Base-by-base conservation (phyloP, 1,140 invertebrate genomes). In the Phenacoccus solenopsis region DNA sequence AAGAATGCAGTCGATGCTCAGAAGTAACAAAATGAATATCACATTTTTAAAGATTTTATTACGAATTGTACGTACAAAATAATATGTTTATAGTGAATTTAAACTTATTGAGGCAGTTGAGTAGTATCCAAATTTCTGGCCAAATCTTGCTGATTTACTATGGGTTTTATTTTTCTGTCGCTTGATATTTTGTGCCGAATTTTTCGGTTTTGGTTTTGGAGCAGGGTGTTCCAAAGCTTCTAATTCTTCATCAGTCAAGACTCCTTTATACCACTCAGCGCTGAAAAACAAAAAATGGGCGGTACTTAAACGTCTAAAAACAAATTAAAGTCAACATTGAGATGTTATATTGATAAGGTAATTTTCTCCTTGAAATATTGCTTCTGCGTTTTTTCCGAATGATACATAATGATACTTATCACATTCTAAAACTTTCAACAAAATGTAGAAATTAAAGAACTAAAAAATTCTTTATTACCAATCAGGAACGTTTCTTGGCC, bases 401-500 rank as follows among this genome's bases (percentile, higher is more conserved):
- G n/a, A n/a, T n/a, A n/a, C n/a, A n/a, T n/a, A n/a, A n/a, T n/a
- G n/a, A n/a, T n/a, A n/a, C n/a, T n/a, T n/a, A n/a, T n/a, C n/a
- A n/a, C n/a, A n/a, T n/a, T n/a, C n/a, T n/a, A n/a, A n/a, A n/a
- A n/a, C n/a, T n/a, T n/a, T n/a, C n/a, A n/a, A n/a, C n/a, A n/a
- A n/a, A n/a, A n/a, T n/a, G n/a, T n/a, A n/a, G n/a, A n/a, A n/a
- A n/a, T n/a, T n/a, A n/a, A n/a, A n/a, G n/a, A n/a, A n/a, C n/a
- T 9, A 49, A 3, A n/a, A 9, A 49, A 49, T 4, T 9, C 20
- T 49, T 49, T 49, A 79, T 83, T 80, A 95, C 92, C 93, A 96
- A 82, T 94, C 93, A 0, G 91, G 88, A 69, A 96, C 90, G 75
- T 90, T 91, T 75, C 90, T 86, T 0, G 91, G 88, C 87, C 91